phyloP scores from a whole-genome alignment of 1,140 invertebrate genomes.

The Heliconius congener region DNA sequence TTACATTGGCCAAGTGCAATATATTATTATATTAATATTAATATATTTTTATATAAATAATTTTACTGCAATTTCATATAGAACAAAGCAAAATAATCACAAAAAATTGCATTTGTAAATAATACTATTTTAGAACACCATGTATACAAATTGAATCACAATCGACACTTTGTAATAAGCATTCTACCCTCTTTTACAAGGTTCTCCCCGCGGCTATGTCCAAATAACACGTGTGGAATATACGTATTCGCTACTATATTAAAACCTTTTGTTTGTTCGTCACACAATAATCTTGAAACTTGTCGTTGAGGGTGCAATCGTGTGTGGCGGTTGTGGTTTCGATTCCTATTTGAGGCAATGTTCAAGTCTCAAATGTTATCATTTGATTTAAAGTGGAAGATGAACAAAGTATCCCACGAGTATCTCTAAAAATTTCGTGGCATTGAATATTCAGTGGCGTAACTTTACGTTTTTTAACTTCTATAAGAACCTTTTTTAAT shows the following conservation, averaged over 20 bases:
- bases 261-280: neutral
- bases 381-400: too few relatives aligned
- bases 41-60: neutral
- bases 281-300: neutral
- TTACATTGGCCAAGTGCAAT: too few relatives aligned
- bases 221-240: slow-evolving; percentile 1
- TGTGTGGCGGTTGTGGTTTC: neutral
- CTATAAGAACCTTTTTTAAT: too few relatives aligned
- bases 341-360: neutral
- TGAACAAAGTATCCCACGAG: too few relatives aligned
- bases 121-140: neutral
- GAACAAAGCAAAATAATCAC: too few relatives aligned
- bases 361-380: neutral
- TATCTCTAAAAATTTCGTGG: too few relatives aligned
- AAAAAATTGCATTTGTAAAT: too few relatives aligned
- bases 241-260: neutral
- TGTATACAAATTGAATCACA: slow-evolving; percentile 1
- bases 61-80: neutral
- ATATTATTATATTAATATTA: too few relatives aligned
- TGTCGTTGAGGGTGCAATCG: neutral
- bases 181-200: slow-evolving; percentile 2
- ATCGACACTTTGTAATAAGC: slow-evolving; percentile 12
- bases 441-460: too few relatives aligned
- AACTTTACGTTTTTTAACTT: too few relatives aligned
- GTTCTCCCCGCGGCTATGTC: neutral